Evolutionary conservation across 2,797 vertebrate genomes (phyloP).

Genomic region (Epinephelus malabaricus): DNA sequence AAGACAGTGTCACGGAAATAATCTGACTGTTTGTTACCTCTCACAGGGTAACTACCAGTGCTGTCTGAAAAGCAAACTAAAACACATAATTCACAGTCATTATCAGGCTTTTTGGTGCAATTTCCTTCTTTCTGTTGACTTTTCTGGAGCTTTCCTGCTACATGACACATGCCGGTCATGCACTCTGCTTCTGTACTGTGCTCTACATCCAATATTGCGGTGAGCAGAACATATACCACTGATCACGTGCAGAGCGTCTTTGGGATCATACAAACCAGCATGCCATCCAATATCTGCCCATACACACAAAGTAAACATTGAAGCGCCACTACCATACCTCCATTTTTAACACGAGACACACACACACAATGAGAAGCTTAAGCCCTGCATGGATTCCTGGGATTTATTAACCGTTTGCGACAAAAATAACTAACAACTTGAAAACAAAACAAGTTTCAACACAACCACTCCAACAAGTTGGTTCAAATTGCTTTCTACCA

Average conservation of each 20-base stretch:
- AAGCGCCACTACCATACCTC: background rate
- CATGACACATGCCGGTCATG: no score
- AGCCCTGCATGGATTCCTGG: background rate
- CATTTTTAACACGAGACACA: background rate
- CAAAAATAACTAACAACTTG: conserved; percentile 5
- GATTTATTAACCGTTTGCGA: background rate
- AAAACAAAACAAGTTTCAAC: conserved; percentile 29
- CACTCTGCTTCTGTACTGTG: background rate
- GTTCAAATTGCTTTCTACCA: conserved; percentile 1
- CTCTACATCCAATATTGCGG: background rate
- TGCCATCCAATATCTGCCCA: no score
- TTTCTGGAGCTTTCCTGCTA: no score
- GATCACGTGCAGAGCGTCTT: background rate
- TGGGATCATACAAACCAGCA: background rate
- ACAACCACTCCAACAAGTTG: conserved; percentile 23
- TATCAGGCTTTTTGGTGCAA: background rate
- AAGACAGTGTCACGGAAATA: background rate
- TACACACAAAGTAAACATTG: background rate
- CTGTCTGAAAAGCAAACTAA: background rate
- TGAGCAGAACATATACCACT: background rate
- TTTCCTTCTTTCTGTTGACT: no score
- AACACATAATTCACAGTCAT: background rate
- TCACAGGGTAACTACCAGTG: background rate
- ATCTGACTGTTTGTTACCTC: background rate
- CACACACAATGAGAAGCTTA: background rate